These are phyloP conservation scores for Hirtodrosophila confusa DNA, from an alignment of 2,888 invertebrate genomes.

Conservation along the genomic window DNA sequence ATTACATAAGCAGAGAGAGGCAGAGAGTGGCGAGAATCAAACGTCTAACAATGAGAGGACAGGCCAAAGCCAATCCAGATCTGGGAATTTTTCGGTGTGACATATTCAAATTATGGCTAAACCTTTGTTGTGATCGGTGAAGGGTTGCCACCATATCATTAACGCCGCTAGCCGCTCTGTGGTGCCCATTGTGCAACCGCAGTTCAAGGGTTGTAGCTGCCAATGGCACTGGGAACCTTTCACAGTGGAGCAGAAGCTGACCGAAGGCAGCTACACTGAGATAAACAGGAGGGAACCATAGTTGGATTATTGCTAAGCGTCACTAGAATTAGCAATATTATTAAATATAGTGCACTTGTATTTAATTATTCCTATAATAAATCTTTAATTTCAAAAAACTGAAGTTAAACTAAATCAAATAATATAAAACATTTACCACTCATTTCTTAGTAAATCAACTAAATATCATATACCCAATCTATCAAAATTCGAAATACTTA, in stretches of 20 bases:
- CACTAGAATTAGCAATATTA: not conserved
- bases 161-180: constrained; percentile 75
- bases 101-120: constrained; percentile 68
- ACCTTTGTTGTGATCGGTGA: constrained; percentile 57
- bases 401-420: too few species aligned
- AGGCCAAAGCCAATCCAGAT: constrained; percentile 53
- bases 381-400: too few species aligned
- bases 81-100: constrained; percentile 65
- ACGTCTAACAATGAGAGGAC: constrained; percentile 50
- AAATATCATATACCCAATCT: too few species aligned
- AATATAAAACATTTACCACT: too few species aligned
- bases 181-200: constrained; percentile 77
- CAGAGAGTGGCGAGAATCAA: constrained; percentile 44
- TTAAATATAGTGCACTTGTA: too few species aligned
- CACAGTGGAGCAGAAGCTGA: constrained; percentile 23
- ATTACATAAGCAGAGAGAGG: constrained; percentile 45
- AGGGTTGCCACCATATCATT: constrained; percentile 80
- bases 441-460: too few species aligned
- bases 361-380: too few species aligned
- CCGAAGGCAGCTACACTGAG: constrained; percentile 34
- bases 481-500: too few species aligned
- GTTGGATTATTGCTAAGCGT: not conserved
- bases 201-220: constrained; percentile 48
- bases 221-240: constrained; percentile 48
- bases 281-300: not conserved